Percentiles rank a stretch among this genome's conserved stretches.
phyloP scores from a whole-genome alignment of 1,140 invertebrate species.

The Temnothorax nylanderi region DNA sequence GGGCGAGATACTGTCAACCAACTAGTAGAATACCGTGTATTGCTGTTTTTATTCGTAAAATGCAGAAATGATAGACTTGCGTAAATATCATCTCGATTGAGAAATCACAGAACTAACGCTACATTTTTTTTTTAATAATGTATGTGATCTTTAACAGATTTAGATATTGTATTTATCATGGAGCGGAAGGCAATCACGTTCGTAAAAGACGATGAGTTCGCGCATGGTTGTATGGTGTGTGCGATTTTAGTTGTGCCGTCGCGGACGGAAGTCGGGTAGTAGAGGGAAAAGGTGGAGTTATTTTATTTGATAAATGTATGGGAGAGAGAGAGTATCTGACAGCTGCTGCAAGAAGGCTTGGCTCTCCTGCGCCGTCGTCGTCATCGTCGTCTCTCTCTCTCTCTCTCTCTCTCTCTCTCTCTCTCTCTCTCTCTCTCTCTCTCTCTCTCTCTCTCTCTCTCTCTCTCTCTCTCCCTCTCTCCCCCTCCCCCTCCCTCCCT shows the following conservation, averaged over 20 bases:
- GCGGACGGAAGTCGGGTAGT: slow-evolving; percentile 3
- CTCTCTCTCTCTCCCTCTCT: slow-evolving; percentile 9
- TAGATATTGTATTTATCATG: not conserved
- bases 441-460: slow-evolving; percentile 7
- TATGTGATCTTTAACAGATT: not conserved
- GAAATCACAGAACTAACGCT: not conserved
- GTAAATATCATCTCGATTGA: not conserved
- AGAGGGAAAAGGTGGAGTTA: slow-evolving; percentile 29
- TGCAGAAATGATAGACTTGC: not conserved
- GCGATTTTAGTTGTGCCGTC: slow-evolving; percentile 21
- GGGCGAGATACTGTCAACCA: slow-evolving; percentile 6
- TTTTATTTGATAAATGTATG: slow-evolving; percentile 66
- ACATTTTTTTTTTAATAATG: not conserved
- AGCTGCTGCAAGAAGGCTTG: slow-evolving; percentile 35
- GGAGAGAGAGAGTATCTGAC: slow-evolving; percentile 54
- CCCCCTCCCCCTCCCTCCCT: not conserved
- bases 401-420: not conserved
- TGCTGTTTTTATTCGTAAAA: not conserved
- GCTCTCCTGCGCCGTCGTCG: not conserved
- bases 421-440: not conserved
- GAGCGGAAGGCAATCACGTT: not conserved
- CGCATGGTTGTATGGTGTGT: not conserved
- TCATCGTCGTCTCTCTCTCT: not conserved
- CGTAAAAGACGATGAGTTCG: not conserved
- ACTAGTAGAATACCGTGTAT: not conserved